These are phyloP conservation scores for Perizoma flavofasciatum DNA, from an alignment of 2,888 invertebrate genomes.

Conservation along the genomic window DNA sequence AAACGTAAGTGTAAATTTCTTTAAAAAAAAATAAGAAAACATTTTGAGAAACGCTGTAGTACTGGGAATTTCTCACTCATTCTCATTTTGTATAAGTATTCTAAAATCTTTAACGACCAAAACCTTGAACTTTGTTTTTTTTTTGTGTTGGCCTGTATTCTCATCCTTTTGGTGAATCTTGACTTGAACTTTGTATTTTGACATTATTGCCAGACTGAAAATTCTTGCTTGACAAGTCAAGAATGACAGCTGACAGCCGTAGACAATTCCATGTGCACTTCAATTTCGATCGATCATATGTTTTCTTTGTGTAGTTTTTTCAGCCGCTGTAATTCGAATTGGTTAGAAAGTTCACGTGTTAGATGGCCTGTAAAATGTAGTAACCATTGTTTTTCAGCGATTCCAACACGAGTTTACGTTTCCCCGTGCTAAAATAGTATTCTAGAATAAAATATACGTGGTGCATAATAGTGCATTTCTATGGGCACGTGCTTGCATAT, in stretches of 20 bases:
- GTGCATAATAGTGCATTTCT: conserved; percentile 68
- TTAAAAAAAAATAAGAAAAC: too few species aligned
- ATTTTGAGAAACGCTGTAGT: conserved; percentile 2
- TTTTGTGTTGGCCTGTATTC: too few species aligned
- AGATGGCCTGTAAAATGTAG: conserved; percentile 38
- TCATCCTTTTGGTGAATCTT: too few species aligned
- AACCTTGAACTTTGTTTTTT: too few species aligned
- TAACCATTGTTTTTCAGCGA: conserved; percentile 37
- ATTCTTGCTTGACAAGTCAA: conserved; percentile 4
- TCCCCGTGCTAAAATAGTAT: conserved; percentile 35
- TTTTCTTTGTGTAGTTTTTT: conserved; percentile 84
- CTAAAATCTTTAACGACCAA: background rate
- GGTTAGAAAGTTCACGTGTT: conserved; percentile 66
- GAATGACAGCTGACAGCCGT: conserved; percentile 55
- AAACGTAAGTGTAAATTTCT: too few species aligned
- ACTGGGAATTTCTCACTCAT: background rate
- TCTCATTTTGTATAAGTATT: background rate
- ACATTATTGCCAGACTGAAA: conserved; percentile 1
- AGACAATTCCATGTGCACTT: conserved; percentile 81
- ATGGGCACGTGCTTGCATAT: conserved; percentile 81
- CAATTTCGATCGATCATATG: conserved; percentile 83
- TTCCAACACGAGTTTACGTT: conserved; percentile 29
- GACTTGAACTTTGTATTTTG: too few species aligned
- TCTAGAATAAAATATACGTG: conserved; percentile 44
- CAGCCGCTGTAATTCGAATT: conserved; percentile 82